phyloP scores from a whole-genome alignment of 2,888 invertebrate species.

The Eugnorisma glareosa region DNA sequence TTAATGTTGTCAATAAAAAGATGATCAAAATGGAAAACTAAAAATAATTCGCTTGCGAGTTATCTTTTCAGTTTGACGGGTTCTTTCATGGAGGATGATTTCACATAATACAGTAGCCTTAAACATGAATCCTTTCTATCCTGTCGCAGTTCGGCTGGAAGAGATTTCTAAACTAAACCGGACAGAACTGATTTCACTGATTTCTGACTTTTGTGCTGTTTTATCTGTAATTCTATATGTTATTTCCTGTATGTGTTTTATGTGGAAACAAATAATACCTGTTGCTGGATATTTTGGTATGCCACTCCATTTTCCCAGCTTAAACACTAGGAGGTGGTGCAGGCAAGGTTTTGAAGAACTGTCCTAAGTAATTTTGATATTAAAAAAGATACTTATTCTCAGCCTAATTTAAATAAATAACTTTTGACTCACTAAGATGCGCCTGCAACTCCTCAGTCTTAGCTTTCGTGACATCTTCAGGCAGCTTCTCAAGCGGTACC shows the following conservation, averaged over 20 bases:
- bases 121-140: neutral
- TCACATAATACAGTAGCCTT: neutral
- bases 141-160: no score
- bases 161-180: no score
- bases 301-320: neutral
- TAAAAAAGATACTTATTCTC: neutral
- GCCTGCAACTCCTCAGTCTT: constrained; percentile 83
- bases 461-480: constrained; percentile 82
- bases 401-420: neutral
- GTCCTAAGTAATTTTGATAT: neutral
- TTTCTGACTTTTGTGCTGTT: no score
- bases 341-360: neutral
- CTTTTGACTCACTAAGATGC: constrained; percentile 74
- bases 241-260: no score
- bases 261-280: neutral
- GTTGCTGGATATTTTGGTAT: neutral
- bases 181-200: no score
- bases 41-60: neutral
- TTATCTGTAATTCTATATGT: no score
- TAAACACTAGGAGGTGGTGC: neutral
- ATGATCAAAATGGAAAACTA: neutral
- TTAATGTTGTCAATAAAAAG: neutral
- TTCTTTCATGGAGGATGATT: neutral
- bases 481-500: constrained; percentile 85
- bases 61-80: neutral